Percentiles rank a stretch among this genome's conserved stretches.
phyloP scores from a whole-genome alignment of 2,888 invertebrate genomes.

The Agonopterix heracliana region DNA sequence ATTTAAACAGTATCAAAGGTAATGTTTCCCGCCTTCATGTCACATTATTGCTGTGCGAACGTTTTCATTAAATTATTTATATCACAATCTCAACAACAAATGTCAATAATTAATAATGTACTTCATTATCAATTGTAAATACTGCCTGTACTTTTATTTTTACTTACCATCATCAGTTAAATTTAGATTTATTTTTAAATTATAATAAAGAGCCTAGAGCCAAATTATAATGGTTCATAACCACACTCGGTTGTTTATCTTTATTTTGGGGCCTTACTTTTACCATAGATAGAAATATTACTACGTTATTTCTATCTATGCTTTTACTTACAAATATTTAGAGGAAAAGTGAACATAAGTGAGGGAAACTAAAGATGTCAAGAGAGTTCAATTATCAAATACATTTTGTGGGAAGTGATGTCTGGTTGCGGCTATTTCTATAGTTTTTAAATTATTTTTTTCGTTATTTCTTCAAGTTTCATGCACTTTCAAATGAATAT shows the following conservation, averaged over 20 bases:
- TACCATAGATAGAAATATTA: too few species aligned
- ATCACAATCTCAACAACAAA: constrained; percentile 31
- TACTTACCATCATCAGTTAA: background rate
- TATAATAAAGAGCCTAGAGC: too few species aligned
- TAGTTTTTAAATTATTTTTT: too few species aligned
- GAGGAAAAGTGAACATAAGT: constrained; percentile 9
- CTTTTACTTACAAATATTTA: background rate
- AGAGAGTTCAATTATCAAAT: too few species aligned
- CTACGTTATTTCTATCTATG: too few species aligned
- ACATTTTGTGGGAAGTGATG: too few species aligned
- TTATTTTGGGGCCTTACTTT: too few species aligned
- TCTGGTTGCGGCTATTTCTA: too few species aligned
- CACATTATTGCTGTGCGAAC: constrained; percentile 37
- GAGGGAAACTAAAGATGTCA: background rate
- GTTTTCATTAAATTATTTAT: constrained; percentile 14
- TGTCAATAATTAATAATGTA: constrained; percentile 13
- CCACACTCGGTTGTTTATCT: too few species aligned
- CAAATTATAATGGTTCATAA: too few species aligned
- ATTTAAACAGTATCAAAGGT: constrained; percentile 28
- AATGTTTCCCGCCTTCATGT: constrained; percentile 35
- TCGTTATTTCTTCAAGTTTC: too few species aligned
- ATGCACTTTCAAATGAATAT: too few species aligned
- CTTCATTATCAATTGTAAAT: constrained; percentile 6
- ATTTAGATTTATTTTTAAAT: background rate
- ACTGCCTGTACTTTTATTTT: constrained; percentile 8